Conservation (phyloP, 2,888 invertebrate genomes). For the Netelia fuscicornis region DNA sequence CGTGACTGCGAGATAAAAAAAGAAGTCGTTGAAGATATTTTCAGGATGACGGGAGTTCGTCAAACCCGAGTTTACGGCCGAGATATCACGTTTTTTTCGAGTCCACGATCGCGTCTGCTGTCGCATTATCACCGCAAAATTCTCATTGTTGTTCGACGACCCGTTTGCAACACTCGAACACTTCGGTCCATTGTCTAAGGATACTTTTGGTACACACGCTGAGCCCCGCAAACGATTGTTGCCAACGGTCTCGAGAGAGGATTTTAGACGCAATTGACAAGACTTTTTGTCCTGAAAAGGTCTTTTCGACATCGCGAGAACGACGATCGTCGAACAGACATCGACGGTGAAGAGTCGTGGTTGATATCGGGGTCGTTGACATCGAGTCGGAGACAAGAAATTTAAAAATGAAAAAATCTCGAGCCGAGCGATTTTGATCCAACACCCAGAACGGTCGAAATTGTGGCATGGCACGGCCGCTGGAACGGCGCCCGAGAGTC, state of each 20-base stretch:
- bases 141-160: slow-evolving; percentile 57
- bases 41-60: slow-evolving; percentile 20
- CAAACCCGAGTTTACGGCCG: neutral
- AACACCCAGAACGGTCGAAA: slow-evolving; percentile 10
- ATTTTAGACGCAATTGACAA: slow-evolving; percentile 58
- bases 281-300: slow-evolving; percentile 29
- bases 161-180: slow-evolving; percentile 56
- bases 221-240: slow-evolving; percentile 61
- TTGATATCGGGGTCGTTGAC: slow-evolving; percentile 23
- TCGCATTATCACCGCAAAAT: slow-evolving; percentile 37
- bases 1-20: slow-evolving; percentile 2
- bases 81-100: slow-evolving; percentile 26
- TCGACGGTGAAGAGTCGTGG: too few relatives aligned
- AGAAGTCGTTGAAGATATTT: slow-evolving; percentile 1
- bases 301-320: slow-evolving; percentile 10
- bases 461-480: slow-evolving; percentile 16
- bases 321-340: too few relatives aligned
- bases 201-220: slow-evolving; percentile 64
- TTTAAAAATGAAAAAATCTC: neutral
- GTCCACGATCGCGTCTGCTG: slow-evolving; percentile 18
- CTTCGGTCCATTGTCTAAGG: slow-evolving; percentile 64
- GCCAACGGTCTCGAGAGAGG: slow-evolving; percentile 70
- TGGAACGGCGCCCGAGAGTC: slow-evolving; percentile 43
- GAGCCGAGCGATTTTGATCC: slow-evolving; percentile 15
- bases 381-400: slow-evolving; percentile 1